These are phyloP conservation scores for Agelastica alni DNA, from an alignment of 2,888 invertebrate species.

Conservation along the genomic window DNA sequence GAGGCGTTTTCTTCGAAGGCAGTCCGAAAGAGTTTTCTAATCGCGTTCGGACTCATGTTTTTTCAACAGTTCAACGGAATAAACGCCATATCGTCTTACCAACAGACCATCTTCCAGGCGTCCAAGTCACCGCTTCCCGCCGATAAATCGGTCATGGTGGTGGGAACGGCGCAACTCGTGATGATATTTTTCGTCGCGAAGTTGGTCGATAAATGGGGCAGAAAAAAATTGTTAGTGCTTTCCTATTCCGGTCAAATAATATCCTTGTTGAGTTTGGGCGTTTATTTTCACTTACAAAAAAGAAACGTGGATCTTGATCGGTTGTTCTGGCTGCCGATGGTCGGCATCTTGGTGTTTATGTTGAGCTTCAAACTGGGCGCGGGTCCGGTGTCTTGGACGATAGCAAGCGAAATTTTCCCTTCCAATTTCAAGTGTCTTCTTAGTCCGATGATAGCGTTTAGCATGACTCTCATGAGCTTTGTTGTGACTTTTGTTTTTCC, in stretches of 20 bases:
- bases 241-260: conserved; percentile 69
- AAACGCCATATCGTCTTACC: conserved; percentile 77
- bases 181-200: conserved; percentile 71
- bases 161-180: conserved; percentile 73
- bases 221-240: conserved; percentile 69
- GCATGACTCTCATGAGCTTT: conserved; percentile 26
- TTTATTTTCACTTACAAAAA: conserved; percentile 37
- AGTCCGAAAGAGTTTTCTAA: conserved; percentile 48
- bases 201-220: conserved; percentile 76
- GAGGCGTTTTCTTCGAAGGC: conserved; percentile 28
- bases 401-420: conserved; percentile 81
- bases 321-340: conserved; percentile 71
- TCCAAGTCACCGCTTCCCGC: conserved; percentile 57
- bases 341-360: conserved; percentile 72
- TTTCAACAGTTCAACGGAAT: conserved; percentile 62
- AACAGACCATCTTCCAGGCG: conserved; percentile 68
- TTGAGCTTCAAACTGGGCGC: conserved; percentile 70
- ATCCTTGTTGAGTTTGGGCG: conserved; percentile 53
- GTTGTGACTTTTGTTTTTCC: conserved; percentile 36
- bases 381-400: conserved; percentile 80
- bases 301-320: conserved; percentile 24
- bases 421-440: conserved; percentile 74
- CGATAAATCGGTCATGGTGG: conserved; percentile 71
- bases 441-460: conserved; percentile 23
- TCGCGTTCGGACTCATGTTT: conserved; percentile 47